phyloP scores from a whole-genome alignment of 2,113 vertebrate genomes.

The Todiramphus saurophagus region DNA sequence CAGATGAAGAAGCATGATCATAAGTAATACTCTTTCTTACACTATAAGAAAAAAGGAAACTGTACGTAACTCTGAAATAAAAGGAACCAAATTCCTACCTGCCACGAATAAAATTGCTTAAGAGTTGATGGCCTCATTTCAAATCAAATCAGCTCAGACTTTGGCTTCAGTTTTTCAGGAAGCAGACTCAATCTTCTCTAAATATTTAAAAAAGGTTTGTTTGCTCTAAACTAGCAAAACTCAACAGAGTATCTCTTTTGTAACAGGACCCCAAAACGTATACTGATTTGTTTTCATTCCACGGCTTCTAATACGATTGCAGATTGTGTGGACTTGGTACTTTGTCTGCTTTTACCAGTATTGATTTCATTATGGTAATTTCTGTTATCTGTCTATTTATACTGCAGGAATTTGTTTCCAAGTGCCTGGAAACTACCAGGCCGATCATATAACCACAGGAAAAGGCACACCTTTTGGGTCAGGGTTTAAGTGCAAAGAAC shows the following conservation, averaged over 20 bases:
- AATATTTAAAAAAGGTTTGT: constrained; percentile 59
- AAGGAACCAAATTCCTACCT: background rate
- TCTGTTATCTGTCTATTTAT: constrained; percentile 37
- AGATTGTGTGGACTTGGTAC: constrained; percentile 53
- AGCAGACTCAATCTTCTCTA: constrained; percentile 39
- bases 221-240: constrained; percentile 26
- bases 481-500: constrained; percentile 61
- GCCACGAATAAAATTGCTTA: background rate
- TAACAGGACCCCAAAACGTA: background rate
- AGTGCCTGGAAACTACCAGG: background rate
- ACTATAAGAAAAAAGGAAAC: background rate
- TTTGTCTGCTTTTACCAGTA: constrained; percentile 7
- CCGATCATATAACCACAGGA: background rate
- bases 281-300: background rate
- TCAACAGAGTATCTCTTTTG: background rate
- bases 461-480: constrained; percentile 39
- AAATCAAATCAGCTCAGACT: constrained; percentile 20
- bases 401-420: background rate
- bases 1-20: background rate
- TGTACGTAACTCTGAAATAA: background rate
- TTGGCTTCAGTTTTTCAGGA: constrained; percentile 56
- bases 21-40: background rate
- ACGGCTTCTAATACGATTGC: background rate
- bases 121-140: constrained; percentile 21
- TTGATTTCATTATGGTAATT: constrained; percentile 18